Evolutionary conservation across 1,140 invertebrate genomes (phyloP).

Genomic region (Episyrphus balteatus): DNA sequence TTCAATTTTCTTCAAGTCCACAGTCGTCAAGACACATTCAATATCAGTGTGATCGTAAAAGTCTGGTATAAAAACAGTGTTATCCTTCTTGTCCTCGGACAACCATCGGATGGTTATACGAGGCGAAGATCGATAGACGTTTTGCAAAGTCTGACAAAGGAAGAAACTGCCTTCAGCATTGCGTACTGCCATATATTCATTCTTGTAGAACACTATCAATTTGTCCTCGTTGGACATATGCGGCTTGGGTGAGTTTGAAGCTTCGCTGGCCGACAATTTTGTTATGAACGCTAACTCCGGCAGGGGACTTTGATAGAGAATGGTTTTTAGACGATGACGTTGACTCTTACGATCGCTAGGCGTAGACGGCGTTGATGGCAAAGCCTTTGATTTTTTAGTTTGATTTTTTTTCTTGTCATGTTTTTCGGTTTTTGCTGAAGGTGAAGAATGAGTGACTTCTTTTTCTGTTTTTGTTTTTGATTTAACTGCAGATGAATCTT

Average conservation of each 20-base stretch:
- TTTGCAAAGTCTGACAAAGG: slow-evolving; percentile 82
- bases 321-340: slow-evolving; percentile 15
- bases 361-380: not conserved
- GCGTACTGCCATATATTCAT: slow-evolving; percentile 80
- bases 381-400: not conserved
- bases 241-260: slow-evolving; percentile 46
- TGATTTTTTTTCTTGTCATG: slow-evolving; percentile 2
- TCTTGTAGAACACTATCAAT: slow-evolving; percentile 73
- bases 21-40: slow-evolving; percentile 78
- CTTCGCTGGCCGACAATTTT: slow-evolving; percentile 49
- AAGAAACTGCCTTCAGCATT: slow-evolving; percentile 83
- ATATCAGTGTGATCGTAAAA: slow-evolving; percentile 82
- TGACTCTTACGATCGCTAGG: slow-evolving; percentile 7
- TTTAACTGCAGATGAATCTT: not conserved
- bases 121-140: slow-evolving; percentile 71
- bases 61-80: slow-evolving; percentile 69
- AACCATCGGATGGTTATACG: slow-evolving; percentile 84
- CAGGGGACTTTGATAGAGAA: slow-evolving; percentile 66
- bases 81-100: slow-evolving; percentile 56
- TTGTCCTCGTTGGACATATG: slow-evolving; percentile 62
- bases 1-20: slow-evolving; percentile 62
- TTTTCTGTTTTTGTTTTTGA: not conserved
- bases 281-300: slow-evolving; percentile 64
- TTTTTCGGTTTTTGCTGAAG: not conserved
- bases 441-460: not conserved